phyloP scores from a whole-genome alignment of 2,797 vertebrate species.

The Lindbergichthys nudifrons region DNA sequence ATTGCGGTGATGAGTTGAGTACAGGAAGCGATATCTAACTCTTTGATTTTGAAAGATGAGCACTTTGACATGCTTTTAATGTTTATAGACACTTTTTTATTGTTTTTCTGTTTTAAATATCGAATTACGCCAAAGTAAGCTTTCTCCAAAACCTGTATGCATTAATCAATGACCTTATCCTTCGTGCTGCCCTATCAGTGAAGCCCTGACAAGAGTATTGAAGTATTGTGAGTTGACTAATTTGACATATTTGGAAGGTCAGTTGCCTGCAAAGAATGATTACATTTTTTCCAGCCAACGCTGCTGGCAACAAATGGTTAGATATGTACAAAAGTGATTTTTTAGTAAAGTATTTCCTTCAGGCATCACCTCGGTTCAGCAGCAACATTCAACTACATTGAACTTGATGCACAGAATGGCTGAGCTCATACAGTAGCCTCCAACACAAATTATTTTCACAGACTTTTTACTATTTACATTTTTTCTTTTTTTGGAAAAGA shows the following conservation, averaged over 20 bases:
- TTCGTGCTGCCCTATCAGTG: neutral
- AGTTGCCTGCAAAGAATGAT: slow-evolving; percentile 4
- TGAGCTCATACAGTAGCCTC: slow-evolving; percentile 20
- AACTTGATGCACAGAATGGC: slow-evolving; percentile 25
- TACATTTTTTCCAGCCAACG: neutral
- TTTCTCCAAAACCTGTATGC: neutral
- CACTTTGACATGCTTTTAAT: neutral
- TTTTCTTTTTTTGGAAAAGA: neutral
- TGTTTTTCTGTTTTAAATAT: neutral
- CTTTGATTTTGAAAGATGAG: neutral
- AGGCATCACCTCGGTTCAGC: slow-evolving; percentile 34
- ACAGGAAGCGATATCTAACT: neutral
- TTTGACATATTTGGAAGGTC: slow-evolving; percentile 19
- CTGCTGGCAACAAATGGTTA: slow-evolving; percentile 5
- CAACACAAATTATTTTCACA: slow-evolving; percentile 4
- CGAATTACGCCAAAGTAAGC: neutral
- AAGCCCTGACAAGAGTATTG: neutral
- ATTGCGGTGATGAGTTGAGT: neutral
- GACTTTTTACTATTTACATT: neutral
- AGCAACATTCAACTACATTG: slow-evolving; percentile 23
- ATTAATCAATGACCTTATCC: neutral
- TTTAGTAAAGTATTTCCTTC: slow-evolving; percentile 20
- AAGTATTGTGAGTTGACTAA: slow-evolving; percentile 6
- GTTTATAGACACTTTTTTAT: neutral
- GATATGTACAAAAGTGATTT: neutral